Percentiles rank a stretch among this genome's conserved stretches.
Evolutionary conservation across 1,140 invertebrate species (phyloP).

Genomic region (Trinorchestia longiramus): DNA sequence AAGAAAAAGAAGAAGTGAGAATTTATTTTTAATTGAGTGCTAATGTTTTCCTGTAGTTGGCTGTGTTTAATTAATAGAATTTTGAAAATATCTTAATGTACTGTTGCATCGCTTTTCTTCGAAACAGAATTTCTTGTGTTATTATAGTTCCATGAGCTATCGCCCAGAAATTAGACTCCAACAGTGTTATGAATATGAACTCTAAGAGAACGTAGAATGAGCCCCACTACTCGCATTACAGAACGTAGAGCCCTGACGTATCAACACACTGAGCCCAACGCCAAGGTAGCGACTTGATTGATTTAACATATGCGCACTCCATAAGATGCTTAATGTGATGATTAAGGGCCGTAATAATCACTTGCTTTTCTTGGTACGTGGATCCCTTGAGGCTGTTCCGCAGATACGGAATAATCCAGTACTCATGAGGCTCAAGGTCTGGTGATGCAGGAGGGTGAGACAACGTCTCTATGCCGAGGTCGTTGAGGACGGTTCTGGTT

Average conservation of each 20-base stretch:
- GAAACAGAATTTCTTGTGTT: not conserved
- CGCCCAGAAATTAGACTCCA: not conserved
- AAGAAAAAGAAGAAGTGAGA: not conserved
- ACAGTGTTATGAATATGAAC: not conserved
- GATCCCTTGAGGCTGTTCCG: constrained; percentile 32
- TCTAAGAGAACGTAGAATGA: not conserved
- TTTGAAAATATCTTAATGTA: not conserved
- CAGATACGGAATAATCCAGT: constrained; percentile 46
- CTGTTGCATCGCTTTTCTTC: not conserved
- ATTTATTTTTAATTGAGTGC: not conserved
- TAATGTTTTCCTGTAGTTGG: not conserved
- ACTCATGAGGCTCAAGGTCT: constrained; percentile 56
- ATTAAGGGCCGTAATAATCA: constrained; percentile 10
- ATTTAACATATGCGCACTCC: constrained; percentile 30
- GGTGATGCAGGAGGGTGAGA: constrained; percentile 56
- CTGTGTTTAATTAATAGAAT: not conserved
- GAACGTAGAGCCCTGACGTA: constrained; percentile 43
- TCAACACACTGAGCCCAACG: constrained; percentile 53
- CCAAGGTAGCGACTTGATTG: constrained; percentile 10
- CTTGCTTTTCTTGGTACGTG: constrained; percentile 19
- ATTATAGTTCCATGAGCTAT: not conserved
- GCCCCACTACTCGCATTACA: not conserved
- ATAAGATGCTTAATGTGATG: constrained; percentile 20
- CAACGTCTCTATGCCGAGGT: constrained; percentile 29
- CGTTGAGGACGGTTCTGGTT: constrained; percentile 22